Evolutionary conservation across 2,888 invertebrate genomes (phyloP), one percentile per base, ranked within the genome.

Genomic region (Cryptops parisi): DNA sequence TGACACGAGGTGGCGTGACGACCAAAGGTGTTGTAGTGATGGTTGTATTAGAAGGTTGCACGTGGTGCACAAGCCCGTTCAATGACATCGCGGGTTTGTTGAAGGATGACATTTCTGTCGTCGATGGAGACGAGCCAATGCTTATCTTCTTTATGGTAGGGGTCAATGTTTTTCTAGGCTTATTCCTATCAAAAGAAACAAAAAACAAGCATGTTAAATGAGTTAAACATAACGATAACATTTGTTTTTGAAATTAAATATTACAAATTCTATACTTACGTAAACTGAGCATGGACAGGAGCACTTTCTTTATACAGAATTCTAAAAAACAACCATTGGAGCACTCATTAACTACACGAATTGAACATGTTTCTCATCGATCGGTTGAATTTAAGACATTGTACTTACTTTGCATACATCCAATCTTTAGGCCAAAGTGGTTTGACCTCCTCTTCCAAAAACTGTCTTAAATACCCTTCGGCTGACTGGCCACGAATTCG

Each of bases 341-440:
- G 50, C 25, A 15, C 26, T 53, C 9, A 49, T 17, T n/a, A 49
- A 39, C 38, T 40, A 40, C 12, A 38, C 12, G 17, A n/a, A 23
- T 40, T 40, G n/a, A 33, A 33, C 9, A 33, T 33, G 38, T 12
- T 12, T 33, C 12, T 33, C 38, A 9, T 12, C 38, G n/a, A 33
- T 33, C 9, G 9, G n/a, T 33, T 33, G n/a, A 33, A 9, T 33
- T 33, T 12, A 33, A 33, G 9, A 33, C 15, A 6, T 33, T 9
- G 33, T 9, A 33, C 9, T 46, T 47, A 55, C 55, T 44, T 47
- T 12, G 44, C 21, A n/a, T 27, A 25, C 64, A 82, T 80, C 72
- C 80, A 82, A 19, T 81, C 81, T 46, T 69, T 66, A 2, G 81
- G 81, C 78, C 81, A 82, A 27, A 82, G 67, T 12, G 77, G 74